Evolutionary conservation across 2,888 invertebrate genomes (phyloP), one percentile per base, ranked within the genome.

Genomic region (Anaspis maculata): DNA sequence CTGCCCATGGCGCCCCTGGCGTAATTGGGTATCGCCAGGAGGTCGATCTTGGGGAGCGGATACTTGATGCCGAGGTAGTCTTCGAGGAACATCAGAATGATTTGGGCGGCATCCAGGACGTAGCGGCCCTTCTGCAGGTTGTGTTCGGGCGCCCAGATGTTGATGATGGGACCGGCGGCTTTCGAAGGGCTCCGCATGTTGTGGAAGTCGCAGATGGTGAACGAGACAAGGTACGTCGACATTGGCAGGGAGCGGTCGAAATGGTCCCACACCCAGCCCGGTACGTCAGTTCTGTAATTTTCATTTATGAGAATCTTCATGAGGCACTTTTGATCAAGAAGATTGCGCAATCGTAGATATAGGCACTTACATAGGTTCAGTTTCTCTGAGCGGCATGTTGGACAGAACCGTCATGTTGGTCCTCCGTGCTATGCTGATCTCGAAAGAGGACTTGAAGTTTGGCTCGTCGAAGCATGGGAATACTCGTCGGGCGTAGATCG

Each of bases 391-490:
- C n/a, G 79, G 83, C 77, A 79, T 82, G 50, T 85, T 85, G 13
- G 82, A 79, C 12, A 84, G 61, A 1, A 74, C 77, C 15, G 72
- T 73, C 62, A 79, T 68, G 49, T 76, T 76, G 24, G 72, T 62
- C 11, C 72, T 70, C 49, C 80, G 75, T 2, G 78, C 76, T 13
- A 85, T 73, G 30, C 79, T 80, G 51, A 87, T 74, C 53, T 79
- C 76, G 59, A 86, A 86, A 42, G 71, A 72, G 9, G 86, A 81
- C 65, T 85, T 85, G 54, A 82, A 76, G 7, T 74, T 74, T 0
- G 83, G 81, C 52, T 86, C 85, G 53, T 86, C 85, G 56, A 86
- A 83, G 54, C 83, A 84, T 1, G 83, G 84, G 57, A 84, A 83
- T 1, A 79, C 79, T 4, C 70, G 63, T 21, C 81, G 64, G 0